Evolutionary conservation across 1,140 invertebrate species (phyloP), one percentile per base, ranked within the genome.

Genomic region (Anoplolepis gracilipes): DNA sequence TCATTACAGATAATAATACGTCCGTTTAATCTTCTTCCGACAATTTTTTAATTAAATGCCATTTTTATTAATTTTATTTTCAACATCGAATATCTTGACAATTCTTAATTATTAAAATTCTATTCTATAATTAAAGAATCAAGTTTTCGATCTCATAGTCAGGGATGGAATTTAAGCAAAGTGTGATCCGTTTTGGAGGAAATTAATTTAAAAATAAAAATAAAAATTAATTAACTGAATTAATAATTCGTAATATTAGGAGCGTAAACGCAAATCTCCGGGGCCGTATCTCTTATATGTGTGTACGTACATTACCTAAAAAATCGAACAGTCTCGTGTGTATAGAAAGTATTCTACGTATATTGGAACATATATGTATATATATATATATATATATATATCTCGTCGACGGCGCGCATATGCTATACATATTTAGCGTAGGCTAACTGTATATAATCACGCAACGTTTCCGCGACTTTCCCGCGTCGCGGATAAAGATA

Each of bases 301-400:
- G 19, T 70, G 16, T 61, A 61, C 11, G 10, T 53, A 53, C 53
- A 72, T n/a, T 46, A n/a, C 64, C 53, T 82, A 73, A 82, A 84
- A 77, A 64, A 84, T 84, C 59, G 72, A 84, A 62, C 69, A 84
- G 30, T 84, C 39, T 76, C 19, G 53, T 49, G 25, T 55, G 67
- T 82, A 49, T 49, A 77, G 70, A 86, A 85, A 85, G 87, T 91
- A 90, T 87, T 89, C 87, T 87, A 87, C 87, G 64, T 90, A 84
- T 85, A 81, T 79, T 77, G 67, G 75, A 87, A 87, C 67, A 81
- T 85, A 49, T 42, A 42, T 13, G 8, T 36, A 36, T 36, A 36
- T 8, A 36, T 33, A 33, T 33, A 33, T 33, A 33, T 33, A 5
- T 33, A 33, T 33, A 5, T 33, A 36, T 36, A 36, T 46, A 46